phyloP scores from a whole-genome alignment of 2,797 vertebrate species.

The Notolabrus celidotus region DNA sequence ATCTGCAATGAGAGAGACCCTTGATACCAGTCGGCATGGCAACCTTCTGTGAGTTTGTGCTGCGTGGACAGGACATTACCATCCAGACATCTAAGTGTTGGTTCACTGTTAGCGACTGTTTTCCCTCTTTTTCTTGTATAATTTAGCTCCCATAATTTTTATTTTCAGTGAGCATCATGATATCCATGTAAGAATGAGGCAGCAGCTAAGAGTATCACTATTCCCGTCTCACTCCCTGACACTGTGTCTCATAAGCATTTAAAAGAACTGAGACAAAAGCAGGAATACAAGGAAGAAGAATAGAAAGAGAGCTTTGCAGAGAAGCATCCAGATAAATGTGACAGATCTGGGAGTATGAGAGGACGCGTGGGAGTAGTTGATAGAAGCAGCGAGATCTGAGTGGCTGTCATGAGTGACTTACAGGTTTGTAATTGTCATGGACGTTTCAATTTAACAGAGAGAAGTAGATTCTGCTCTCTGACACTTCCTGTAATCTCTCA shows the following conservation, averaged over 20 bases:
- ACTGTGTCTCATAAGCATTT: slow-evolving; percentile 22
- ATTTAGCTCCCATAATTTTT: background rate
- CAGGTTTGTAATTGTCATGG: slow-evolving; percentile 41
- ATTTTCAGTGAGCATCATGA: slow-evolving; percentile 11
- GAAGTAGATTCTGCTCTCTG: slow-evolving; percentile 75
- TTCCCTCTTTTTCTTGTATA: background rate
- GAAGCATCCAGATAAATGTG: slow-evolving; percentile 18
- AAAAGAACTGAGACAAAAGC: slow-evolving; percentile 12
- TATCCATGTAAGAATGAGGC: slow-evolving; percentile 22
- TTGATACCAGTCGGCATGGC: slow-evolving; percentile 55
- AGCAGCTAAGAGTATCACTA: slow-evolving; percentile 28
- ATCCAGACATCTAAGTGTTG: slow-evolving; percentile 1
- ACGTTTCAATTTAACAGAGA: slow-evolving; percentile 74
- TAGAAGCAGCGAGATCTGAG: slow-evolving; percentile 69
- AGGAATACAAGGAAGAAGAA: slow-evolving; percentile 1
- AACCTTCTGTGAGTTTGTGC: slow-evolving; percentile 33
- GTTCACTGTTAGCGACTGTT: background rate
- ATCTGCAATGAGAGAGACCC: slow-evolving; percentile 14
- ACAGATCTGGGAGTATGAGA: slow-evolving; percentile 17
- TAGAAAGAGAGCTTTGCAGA: slow-evolving; percentile 1
- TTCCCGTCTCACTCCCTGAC: slow-evolving; percentile 18
- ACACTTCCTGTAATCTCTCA: slow-evolving; percentile 42
- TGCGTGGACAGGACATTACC: slow-evolving; percentile 9
- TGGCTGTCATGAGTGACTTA: slow-evolving; percentile 77
- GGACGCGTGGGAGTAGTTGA: slow-evolving; percentile 22